phyloP scores from a whole-genome alignment of 2,888 invertebrate genomes.

The Caenorhabditis sp. region DNA sequence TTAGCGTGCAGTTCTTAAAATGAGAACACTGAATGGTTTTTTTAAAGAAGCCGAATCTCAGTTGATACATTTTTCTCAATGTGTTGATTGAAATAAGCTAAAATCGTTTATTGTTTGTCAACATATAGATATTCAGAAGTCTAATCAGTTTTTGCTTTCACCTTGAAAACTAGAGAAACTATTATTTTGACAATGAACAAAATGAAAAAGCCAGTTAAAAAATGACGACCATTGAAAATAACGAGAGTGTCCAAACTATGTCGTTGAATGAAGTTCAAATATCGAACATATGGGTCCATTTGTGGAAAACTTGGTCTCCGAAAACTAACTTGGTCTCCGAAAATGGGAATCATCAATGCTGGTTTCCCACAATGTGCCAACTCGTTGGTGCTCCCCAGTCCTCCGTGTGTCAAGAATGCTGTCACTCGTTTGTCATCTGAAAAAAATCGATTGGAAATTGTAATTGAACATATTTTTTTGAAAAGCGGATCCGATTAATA shows the following conservation, averaged over 20 bases:
- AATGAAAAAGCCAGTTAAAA: neutral
- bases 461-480: no score
- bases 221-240: neutral
- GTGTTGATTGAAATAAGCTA: no score
- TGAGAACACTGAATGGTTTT: no score
- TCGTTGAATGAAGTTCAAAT: constrained; percentile 29
- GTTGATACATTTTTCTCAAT: no score
- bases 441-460: no score
- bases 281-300: constrained; percentile 28
- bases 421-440: constrained; percentile 5
- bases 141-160: no score
- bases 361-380: constrained; percentile 29
- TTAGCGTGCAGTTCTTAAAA: no score
- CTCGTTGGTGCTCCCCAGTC: constrained; percentile 32
- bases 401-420: constrained; percentile 32
- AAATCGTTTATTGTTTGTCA: no score
- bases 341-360: constrained; percentile 30
- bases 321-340: constrained; percentile 38
- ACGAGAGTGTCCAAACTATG: constrained; percentile 27
- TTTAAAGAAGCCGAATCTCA: no score
- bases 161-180: neutral
- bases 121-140: no score
- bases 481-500: no score
- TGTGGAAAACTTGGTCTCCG: constrained; percentile 13
- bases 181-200: constrained; percentile 1